phyloP scores from a whole-genome alignment of 2,797 vertebrate species.

The Helicolenus hilgendorfi region DNA sequence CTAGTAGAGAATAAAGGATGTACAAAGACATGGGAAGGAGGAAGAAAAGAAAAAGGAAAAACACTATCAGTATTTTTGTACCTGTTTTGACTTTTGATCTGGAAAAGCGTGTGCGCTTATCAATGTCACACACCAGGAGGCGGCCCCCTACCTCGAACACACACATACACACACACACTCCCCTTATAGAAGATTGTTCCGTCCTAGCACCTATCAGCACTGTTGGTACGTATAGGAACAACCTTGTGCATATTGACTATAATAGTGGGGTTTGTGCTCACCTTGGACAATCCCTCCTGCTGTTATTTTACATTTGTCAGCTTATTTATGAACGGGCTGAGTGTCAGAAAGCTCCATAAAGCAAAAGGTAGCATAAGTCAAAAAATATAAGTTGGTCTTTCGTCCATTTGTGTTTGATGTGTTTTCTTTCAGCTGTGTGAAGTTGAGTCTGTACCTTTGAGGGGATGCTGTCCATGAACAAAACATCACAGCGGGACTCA shows the following conservation, averaged over 20 bases:
- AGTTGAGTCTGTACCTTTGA: not conserved
- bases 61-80: constrained; percentile 5
- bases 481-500: constrained; percentile 29
- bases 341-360: constrained; percentile 20
- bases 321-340: not conserved
- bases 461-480: not conserved
- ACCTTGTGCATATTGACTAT: constrained; percentile 41
- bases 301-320: not conserved
- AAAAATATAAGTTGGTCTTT: not conserved
- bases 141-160: not conserved
- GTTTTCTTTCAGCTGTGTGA: not conserved
- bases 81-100: constrained; percentile 36
- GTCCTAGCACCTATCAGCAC: not conserved
- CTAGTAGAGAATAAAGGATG: constrained; percentile 14
- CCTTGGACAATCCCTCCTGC: constrained; percentile 26
- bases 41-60: constrained; percentile 12
- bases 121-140: constrained; percentile 45
- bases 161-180: not conserved
- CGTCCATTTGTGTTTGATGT: not conserved
- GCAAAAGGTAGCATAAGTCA: not conserved
- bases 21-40: constrained; percentile 27
- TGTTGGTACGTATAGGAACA: not conserved
- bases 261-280: constrained; percentile 43
- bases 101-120: constrained; percentile 16
- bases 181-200: constrained; percentile 22